Conservation (phyloP, 2,113 vertebrate species). For the Nesogale talazaci region DNA sequence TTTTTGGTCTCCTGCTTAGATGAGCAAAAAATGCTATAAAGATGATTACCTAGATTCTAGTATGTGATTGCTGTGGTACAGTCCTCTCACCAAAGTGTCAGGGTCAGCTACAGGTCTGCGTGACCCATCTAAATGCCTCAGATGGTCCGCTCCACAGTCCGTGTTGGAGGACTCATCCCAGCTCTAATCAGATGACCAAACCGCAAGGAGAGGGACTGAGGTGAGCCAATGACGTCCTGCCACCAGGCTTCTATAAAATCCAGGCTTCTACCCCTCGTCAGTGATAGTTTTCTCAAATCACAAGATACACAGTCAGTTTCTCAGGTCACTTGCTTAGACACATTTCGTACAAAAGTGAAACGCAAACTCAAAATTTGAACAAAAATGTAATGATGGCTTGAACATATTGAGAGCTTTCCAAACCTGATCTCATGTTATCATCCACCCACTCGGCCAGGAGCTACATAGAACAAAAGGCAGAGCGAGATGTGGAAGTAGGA, state of each 20-base stretch:
- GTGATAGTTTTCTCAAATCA: too few species aligned
- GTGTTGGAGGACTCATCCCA: too few species aligned
- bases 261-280: too few species aligned
- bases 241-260: too few species aligned
- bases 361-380: not conserved
- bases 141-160: too few species aligned
- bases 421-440: not conserved
- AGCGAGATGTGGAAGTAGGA: not conserved
- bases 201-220: too few species aligned
- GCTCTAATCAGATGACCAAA: too few species aligned
- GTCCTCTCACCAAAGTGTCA: not conserved
- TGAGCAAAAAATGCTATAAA: conserved; percentile 40
- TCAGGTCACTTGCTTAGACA: conserved; percentile 32
- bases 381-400: not conserved
- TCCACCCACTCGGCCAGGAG: not conserved
- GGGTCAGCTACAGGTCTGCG: too few species aligned
- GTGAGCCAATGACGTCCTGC: too few species aligned
- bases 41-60: conserved; percentile 59
- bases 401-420: not conserved
- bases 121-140: too few species aligned
- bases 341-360: conserved; percentile 23
- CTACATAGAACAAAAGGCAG: not conserved
- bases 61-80: conserved; percentile 33
- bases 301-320: not conserved
- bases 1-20: conserved; percentile 50